Evolutionary conservation across 2,113 vertebrate genomes (phyloP).

Genomic region (Anarhynchus alexandrinus): DNA sequence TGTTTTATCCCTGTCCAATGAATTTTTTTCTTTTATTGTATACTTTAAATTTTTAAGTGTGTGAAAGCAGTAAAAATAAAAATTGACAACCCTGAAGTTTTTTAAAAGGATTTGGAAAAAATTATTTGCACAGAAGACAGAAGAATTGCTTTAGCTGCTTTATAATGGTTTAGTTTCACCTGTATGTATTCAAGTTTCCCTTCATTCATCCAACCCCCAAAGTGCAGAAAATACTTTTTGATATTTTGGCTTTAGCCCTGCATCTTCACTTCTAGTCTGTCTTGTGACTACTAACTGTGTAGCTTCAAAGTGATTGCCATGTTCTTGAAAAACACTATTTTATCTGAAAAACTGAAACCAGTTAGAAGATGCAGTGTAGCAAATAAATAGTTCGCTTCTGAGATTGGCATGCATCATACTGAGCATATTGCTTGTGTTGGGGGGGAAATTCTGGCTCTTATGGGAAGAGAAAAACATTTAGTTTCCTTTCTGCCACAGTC

Average conservation of each 20-base stretch:
- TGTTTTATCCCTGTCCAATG: not conserved
- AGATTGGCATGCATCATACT: not conserved
- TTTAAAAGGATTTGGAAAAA: not conserved
- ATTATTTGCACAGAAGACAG: not conserved
- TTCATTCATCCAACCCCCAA: not conserved
- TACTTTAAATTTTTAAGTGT: not conserved
- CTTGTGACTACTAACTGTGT: not conserved
- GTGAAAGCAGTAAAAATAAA: not conserved
- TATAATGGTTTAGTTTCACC: not conserved
- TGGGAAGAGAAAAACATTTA: not conserved
- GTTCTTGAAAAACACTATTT: not conserved
- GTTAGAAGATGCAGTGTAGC: not conserved
- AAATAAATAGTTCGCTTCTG: not conserved
- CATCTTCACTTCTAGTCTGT: not conserved
- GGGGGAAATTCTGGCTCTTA: not conserved
- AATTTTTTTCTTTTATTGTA: not conserved
- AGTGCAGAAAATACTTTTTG: not conserved
- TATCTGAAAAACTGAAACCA: not conserved
- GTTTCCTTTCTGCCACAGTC: not conserved
- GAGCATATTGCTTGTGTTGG: not conserved
- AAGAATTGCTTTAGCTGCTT: not conserved
- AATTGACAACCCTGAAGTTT: not conserved
- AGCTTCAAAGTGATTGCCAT: not conserved
- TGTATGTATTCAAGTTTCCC: not conserved
- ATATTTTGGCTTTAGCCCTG: not conserved